Base-by-base conservation (phyloP, 2,797 vertebrate genomes). In the Apogon hyalosoma region DNA sequence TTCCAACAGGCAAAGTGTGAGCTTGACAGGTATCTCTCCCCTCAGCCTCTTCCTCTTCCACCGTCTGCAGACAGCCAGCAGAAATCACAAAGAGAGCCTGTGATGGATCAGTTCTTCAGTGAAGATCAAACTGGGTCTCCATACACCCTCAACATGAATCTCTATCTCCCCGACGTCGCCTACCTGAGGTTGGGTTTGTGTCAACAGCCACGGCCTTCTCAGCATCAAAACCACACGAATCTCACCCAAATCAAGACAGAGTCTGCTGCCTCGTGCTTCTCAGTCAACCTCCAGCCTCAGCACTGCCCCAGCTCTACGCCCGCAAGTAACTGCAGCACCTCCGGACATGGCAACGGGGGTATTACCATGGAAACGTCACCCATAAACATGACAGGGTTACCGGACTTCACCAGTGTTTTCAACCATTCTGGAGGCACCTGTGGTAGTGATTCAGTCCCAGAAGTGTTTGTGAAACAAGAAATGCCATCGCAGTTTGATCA, bases 81-180 rank as follows among this genome's bases (percentile, higher is more conserved):
- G 87, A 98, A 97, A 56, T 94, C 95, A 43, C 94, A 95, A 73
- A 91, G 96, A 91, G 95, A 97, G 59, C 96, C 95, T 0, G 91
- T 91, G 13, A 90, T 96, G 87, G 97, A 99, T 87, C 95, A 96
- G 86, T 98, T 96, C 90, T 99, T 99, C 82, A 82, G 90, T 12
- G 96, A 97, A 1, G 94, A 95, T 6, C 96, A 96, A 65, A 82
- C 12, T 0, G 84, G 78, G 15, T 82, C 95, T 60, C 98, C 97
- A 55, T 99, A 99, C 91, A 98, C 97, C 83, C 96, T 99, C 89
- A 99, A 98, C 91, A 99, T 99, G 97, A 99, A 99, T 36, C 94
- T 99, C 81, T 98, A 96, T 92, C 94, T 99, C 49, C 97, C 96
- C 0, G 97, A 99, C 59, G 91, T 97, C 11, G 94, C 95, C 72